Evolutionary conservation across 2,797 vertebrate species (phyloP).

Genomic region (Catamblyrhynchus diadema): DNA sequence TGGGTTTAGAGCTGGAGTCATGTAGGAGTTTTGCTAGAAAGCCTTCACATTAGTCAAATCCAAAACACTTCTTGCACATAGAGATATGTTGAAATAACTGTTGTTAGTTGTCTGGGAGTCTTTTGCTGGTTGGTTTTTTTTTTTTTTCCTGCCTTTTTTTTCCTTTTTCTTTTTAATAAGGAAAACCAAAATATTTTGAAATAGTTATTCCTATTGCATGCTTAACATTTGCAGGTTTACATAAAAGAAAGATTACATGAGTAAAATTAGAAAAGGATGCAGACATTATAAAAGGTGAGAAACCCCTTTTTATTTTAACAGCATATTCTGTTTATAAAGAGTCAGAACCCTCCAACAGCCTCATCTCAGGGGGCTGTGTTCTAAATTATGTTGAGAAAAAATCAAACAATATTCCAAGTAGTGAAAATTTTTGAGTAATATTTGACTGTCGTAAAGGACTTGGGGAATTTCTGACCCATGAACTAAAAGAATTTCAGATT

Average conservation of each 20-base stretch:
- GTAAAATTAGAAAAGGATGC: not conserved
- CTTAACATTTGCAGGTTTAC: not conserved
- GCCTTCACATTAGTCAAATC: not conserved
- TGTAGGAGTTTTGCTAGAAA: not conserved
- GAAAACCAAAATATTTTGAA: not conserved
- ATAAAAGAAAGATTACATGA: not conserved
- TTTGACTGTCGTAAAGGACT: not conserved
- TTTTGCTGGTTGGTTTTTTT: too few species aligned
- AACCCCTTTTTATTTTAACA: not conserved
- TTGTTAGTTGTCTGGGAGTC: fast-evolving
- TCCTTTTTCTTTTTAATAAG: not conserved
- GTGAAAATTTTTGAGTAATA: not conserved
- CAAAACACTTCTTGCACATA: not conserved
- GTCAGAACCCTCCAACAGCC: not conserved
- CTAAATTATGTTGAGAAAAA: not conserved
- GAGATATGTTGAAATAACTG: not conserved
- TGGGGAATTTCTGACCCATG: not conserved
- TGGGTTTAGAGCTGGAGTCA: not conserved
- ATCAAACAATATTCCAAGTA: not conserved
- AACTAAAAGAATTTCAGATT: not conserved
- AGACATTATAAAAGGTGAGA: not conserved
- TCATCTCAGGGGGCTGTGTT: not conserved
- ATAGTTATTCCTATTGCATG: not conserved
- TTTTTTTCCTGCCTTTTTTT: too few species aligned
- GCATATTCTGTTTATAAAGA: not conserved